Evolutionary conservation across 1,140 invertebrate genomes (phyloP), one percentile per base, ranked within the genome.

Genomic region (Drosophila dunni): DNA sequence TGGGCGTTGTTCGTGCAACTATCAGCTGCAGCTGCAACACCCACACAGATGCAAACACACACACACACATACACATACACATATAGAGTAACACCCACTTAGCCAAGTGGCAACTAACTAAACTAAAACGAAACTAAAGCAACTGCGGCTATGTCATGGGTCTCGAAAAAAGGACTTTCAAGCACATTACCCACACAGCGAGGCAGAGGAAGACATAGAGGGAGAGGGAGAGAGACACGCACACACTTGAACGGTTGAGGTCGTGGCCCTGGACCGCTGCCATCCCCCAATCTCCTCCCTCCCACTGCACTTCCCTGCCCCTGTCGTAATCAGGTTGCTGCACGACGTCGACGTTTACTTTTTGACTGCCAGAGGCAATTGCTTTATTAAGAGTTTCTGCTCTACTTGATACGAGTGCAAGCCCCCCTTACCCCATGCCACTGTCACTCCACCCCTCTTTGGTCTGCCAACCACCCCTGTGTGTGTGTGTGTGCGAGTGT

Each of bases 371-470:
- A 68, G 80, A 90, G 90, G 90, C 90, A 91, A 91, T 91, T 91
- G 90, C 90, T 91, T 90, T 91, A 91, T 91, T 91, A 91, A 91
- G 90, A 90, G 90, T 91, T 91, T 91, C 90, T 91, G 90, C 90
- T 91, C 85, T 90, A 91, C 82, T 91, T 91, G 90, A 85, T 90
- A 80, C 78, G 72, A 89, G 80, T 60, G 44, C 66, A 60, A 17
- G 60, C 36, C 54, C 17, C 15, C 20, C 38, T 24, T 11, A 11
- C 38, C 53, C 11, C 17, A 15, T 9, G 10, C 13, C 24, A 29
- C 24, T 29, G 24, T 38, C 29, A 24, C 13, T 24, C 63, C 17
- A 34, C 44, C 33, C 53, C 20, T 17, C 42, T 42, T 29, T 29
- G 24, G 24, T 29, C 24, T 29, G 24, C 24, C 33, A 17, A 13